These are phyloP conservation scores for Melanogrammus aeglefinus DNA, from an alignment of 2,797 vertebrate species.

Conservation along the genomic window DNA sequence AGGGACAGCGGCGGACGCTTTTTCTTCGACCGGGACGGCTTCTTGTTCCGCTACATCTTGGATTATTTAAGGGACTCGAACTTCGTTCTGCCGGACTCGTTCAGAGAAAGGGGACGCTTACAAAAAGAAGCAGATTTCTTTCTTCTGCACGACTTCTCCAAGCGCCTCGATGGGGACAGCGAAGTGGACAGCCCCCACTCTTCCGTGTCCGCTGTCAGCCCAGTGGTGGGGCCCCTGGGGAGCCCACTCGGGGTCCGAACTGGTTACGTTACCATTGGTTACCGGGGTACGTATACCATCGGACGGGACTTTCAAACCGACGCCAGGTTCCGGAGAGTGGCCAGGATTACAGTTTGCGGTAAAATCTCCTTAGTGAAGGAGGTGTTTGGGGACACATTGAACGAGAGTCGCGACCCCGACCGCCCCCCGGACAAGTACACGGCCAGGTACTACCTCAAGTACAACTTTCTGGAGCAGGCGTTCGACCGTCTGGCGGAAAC, in stretches of 20 bases:
- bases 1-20: conserved; percentile 88
- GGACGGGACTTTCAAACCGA: conserved; percentile 90
- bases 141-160: conserved; percentile 82
- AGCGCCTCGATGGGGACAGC: conserved; percentile 69
- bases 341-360: conserved; percentile 87
- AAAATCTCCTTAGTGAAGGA: conserved; percentile 88
- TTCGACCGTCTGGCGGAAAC: conserved; percentile 86
- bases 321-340: conserved; percentile 88
- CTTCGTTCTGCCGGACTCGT: conserved; percentile 86
- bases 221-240: neutral
- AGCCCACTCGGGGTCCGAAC: conserved; percentile 22
- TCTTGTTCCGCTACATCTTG: conserved; percentile 89
- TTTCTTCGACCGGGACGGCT: conserved; percentile 92
- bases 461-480: conserved; percentile 92
- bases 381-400: conserved; percentile 91
- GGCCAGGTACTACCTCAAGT: conserved; percentile 90
- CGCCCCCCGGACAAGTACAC: conserved; percentile 86
- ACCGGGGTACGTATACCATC: conserved; percentile 88
- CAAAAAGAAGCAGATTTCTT: conserved; percentile 89
- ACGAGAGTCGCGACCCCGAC: conserved; percentile 91
- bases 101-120: conserved; percentile 82
- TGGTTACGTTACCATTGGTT: conserved; percentile 88
- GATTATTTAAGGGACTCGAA: conserved; percentile 87
- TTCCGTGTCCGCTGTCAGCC: too few species aligned
- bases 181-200: conserved; percentile 34